Base-by-base conservation (phyloP, 2,888 invertebrate genomes). In the Lepidochrysops patricia region DNA sequence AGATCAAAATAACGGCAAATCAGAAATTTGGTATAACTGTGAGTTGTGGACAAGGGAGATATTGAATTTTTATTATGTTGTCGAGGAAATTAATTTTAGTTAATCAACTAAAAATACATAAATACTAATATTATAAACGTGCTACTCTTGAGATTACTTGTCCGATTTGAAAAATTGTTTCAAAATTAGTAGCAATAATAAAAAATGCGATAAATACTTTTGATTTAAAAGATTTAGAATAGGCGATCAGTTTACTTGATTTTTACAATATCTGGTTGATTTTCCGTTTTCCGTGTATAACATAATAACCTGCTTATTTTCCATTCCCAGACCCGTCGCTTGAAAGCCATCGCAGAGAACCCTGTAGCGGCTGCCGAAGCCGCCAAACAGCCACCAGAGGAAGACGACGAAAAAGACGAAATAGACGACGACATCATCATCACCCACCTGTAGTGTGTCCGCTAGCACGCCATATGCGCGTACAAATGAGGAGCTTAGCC, bases 371-470 rank as follows among this genome's bases (percentile, higher is more conserved):
- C 89, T 43, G 91, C 90, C 57, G 93, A 93, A 27, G 94, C 93
- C 7, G 92, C 93, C 61, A 91, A 91, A 62, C 91, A 91, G 65
- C 93, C 92, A 43, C 90, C 92, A 19, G 95, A 95, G 77, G 96
- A 96, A 81, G 95, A 95, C 62, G 96, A 96, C 75, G 96, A 96
- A 77, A 94, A 94, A 75, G 96, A 96, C 82, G 96, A 96, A 81
- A 93, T 96, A 71, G 96, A 96, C 85, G 96, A 96, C 79, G 95
- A 96, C 77, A 95, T 96, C 78, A 93, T 95, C 77, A 94, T 96
- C 75, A 96, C 96, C 66, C 95, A 95, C 82, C 92, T 96, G 76
- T 96, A 93, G 77, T 26, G 29, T 9, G 19, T 13, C 54, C 29
- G 4, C 29, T 15, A 43, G 63, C 57, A 61, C 62, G 32, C 54